A percentile compares a stretch with the other conserved stretches of the same genome.
Evolutionary conservation across 1,140 invertebrate species (phyloP).

Genomic region (Brachionus sp.): DNA sequence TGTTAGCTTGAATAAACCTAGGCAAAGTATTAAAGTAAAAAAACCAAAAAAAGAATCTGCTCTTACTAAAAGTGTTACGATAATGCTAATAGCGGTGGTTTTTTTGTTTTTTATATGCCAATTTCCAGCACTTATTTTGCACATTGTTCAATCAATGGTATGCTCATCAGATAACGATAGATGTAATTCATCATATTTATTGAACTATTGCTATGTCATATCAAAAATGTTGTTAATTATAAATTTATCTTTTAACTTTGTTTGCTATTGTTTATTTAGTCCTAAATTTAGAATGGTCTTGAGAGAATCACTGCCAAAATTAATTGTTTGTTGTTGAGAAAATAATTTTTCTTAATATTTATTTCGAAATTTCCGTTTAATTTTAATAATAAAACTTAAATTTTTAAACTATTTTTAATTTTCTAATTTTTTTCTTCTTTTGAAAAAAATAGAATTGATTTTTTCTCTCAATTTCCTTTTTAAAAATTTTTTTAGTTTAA

Average conservation of each 20-base stretch:
- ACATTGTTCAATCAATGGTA: conserved; percentile 1
- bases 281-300: conserved; percentile 28
- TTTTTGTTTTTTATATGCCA: conserved; percentile 42
- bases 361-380: neutral
- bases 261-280: conserved; percentile 44
- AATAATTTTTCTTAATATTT: neutral
- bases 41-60: neutral
- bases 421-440: neutral
- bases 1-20: neutral
- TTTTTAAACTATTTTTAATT: neutral
- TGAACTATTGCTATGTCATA: neutral
- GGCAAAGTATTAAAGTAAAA: neutral
- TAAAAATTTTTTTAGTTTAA: too few relatives aligned
- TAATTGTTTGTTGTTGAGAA: neutral
- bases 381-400: neutral
- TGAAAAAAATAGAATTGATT: neutral
- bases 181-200: neutral
- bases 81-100: conserved; percentile 28
- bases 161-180: neutral
- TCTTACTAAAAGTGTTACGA: neutral
- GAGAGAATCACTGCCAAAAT: neutral
- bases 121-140: conserved; percentile 21
- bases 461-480: neutral
- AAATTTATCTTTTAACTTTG: conserved; percentile 42
- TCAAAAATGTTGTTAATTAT: conserved; percentile 19